Evolutionary conservation across 2,113 vertebrate genomes (phyloP).

Genomic region (Galbula dea): DNA sequence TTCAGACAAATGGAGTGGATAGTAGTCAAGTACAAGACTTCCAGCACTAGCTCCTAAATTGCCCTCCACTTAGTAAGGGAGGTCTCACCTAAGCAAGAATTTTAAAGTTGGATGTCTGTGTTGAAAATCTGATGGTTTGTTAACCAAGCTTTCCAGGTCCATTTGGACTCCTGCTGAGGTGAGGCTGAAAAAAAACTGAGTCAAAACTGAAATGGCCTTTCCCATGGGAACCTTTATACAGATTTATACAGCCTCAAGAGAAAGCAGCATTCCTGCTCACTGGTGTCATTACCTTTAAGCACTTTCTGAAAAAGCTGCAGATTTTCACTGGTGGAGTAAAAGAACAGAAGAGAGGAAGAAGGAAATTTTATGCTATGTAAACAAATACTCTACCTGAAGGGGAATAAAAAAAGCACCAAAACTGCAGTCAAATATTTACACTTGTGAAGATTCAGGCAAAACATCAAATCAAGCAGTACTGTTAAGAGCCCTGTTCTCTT

Average conservation of each 20-base stretch:
- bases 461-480: constrained; percentile 48
- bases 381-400: constrained; percentile 62
- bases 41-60: not conserved
- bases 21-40: not conserved
- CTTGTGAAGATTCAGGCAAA: constrained; percentile 58
- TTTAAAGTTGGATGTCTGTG: not conserved
- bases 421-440: constrained; percentile 58
- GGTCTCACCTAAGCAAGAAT: not conserved
- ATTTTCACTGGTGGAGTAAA: not conserved
- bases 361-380: constrained; percentile 38
- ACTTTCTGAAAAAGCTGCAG: constrained; percentile 6
- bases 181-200: not conserved
- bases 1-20: not conserved
- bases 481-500: constrained; percentile 19
- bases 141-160: not conserved
- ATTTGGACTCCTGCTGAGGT: not conserved
- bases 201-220: not conserved
- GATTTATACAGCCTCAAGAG: not conserved
- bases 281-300: not conserved
- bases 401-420: constrained; percentile 37
- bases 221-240: not conserved
- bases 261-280: not conserved
- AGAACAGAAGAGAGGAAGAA: constrained; percentile 23
- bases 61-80: not conserved
- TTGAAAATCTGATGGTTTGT: not conserved